Base-by-base conservation (phyloP, 2,888 invertebrate species). In the Netelia virgata region DNA sequence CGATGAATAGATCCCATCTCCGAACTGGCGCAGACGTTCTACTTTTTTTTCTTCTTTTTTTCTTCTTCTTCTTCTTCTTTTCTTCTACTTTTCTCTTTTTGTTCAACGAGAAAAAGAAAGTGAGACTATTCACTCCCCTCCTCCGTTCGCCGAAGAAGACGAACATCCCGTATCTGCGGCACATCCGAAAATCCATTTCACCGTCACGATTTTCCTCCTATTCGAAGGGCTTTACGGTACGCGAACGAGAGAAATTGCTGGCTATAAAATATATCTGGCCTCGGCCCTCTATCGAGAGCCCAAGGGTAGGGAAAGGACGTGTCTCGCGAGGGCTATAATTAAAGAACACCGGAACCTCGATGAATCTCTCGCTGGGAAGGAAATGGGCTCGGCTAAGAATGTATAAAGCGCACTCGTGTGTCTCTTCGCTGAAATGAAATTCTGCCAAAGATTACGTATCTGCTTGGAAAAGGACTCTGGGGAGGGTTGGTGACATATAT, bases 161-260 rank as follows among this genome's bases (percentile, higher is more conserved):
- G 77, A 77, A 63, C 68, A 36, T 41, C 18, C 18, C 55, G 47
- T 43, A 43, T 41, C 36, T 50, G 43, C 59, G 18, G 57, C 28
- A 47, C 47, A 16, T 2, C 76, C 76, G 41, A 77, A 77, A 82
- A 82, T 77, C 73, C 82, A 82, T 82, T 82, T 11, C n/a, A 68
- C 23, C 63, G 28, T 69, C 61, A 23, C 66, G 47, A 61, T 72
- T 72, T 66, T 36, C 41, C 66, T 20, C 61, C 43, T 63, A 72
- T 53, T 23, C 61, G 61, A 47, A 23, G 10, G 61, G 69, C 59
- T 50, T 68, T 59, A 61, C 64, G n/a, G 41, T 50, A 20, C 53
- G 43, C 16, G 41, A 59, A 55, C 28, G 55, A 63, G 82, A 78
- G 61, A 69, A 73, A 72, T 76, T 57, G 55, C 64, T n/a, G 1